Conservation (phyloP, 2,113 vertebrate genomes). For the Clupea harengus region DNA sequence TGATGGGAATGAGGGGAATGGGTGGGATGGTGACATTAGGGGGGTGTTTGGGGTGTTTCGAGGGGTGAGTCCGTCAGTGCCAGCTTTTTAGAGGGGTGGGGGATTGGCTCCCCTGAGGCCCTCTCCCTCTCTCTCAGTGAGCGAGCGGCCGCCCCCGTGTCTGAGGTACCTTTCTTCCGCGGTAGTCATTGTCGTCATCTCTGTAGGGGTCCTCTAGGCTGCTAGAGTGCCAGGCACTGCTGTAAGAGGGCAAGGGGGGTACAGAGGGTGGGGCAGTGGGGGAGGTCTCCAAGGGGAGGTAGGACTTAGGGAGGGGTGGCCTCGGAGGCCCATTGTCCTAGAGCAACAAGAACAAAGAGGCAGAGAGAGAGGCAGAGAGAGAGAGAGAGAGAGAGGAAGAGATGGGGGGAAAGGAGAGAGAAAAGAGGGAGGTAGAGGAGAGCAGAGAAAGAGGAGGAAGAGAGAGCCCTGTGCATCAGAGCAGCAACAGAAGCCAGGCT, state of each 20-base stretch:
- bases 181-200: constrained; percentile 66
- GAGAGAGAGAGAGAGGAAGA: constrained; percentile 51
- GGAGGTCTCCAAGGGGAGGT: constrained; percentile 87
- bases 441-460: constrained; percentile 7
- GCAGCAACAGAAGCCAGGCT: constrained; percentile 49
- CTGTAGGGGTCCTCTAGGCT: constrained; percentile 71
- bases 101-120: neutral
- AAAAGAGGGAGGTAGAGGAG: constrained; percentile 18
- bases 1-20: neutral
- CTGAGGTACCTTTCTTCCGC: constrained; percentile 69
- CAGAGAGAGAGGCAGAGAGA: constrained; percentile 49
- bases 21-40: constrained; percentile 8
- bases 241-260: constrained; percentile 78
- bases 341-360: constrained; percentile 52
- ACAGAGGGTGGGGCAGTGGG: constrained; percentile 73
- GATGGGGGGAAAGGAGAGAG: constrained; percentile 54
- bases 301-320: constrained; percentile 95
- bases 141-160: constrained; percentile 15
- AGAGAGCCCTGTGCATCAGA: constrained; percentile 59
- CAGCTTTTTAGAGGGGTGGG: neutral
- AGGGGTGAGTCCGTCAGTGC: constrained; percentile 5
- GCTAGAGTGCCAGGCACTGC: constrained; percentile 83
- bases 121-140: constrained; percentile 3
- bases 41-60: neutral
- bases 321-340: constrained; percentile 91